Conservation (phyloP, 2,797 vertebrate genomes). For the Chloroceryle inda region DNA sequence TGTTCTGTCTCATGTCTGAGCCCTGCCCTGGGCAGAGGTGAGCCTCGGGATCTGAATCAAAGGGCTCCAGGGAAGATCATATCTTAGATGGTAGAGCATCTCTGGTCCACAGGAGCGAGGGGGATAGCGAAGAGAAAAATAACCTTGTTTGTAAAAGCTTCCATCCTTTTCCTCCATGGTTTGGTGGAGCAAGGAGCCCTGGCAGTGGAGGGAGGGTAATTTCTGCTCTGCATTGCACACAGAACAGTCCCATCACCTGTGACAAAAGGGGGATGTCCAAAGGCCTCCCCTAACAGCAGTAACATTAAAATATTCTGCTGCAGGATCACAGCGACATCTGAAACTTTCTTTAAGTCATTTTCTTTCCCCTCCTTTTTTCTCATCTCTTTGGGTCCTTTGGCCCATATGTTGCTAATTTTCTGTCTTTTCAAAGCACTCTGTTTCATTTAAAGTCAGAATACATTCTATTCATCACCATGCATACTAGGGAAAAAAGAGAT, state of each 20-base stretch:
- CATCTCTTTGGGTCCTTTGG: slow-evolving; percentile 77
- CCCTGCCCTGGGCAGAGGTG: background rate
- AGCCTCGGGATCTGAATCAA: background rate
- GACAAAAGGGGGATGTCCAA: background rate
- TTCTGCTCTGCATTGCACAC: background rate
- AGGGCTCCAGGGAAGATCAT: background rate
- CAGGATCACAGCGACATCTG: slow-evolving; percentile 60
- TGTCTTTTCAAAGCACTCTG: slow-evolving; percentile 78
- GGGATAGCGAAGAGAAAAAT: background rate
- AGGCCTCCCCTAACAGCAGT: background rate
- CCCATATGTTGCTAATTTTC: slow-evolving; percentile 85
- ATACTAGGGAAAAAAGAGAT: slow-evolving; percentile 56
- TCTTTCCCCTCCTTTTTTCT: slow-evolving; percentile 55
- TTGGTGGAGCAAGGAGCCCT: fast-evolving
- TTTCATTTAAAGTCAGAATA: slow-evolving; percentile 77
- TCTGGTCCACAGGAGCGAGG: background rate
- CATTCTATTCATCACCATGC: slow-evolving; percentile 71
- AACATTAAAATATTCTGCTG: slow-evolving; percentile 34
- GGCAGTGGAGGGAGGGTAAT: background rate
- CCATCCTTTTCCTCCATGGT: background rate
- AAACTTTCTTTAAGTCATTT: slow-evolving; percentile 67
- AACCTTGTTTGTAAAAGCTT: background rate
- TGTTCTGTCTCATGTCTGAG: fast-evolving
- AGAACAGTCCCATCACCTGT: background rate
- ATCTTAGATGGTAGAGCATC: fast-evolving